Evolutionary conservation across 1,140 invertebrate species (phyloP), one percentile per base, ranked within the genome.

Genomic region (Trypoxylus dichotomus): DNA sequence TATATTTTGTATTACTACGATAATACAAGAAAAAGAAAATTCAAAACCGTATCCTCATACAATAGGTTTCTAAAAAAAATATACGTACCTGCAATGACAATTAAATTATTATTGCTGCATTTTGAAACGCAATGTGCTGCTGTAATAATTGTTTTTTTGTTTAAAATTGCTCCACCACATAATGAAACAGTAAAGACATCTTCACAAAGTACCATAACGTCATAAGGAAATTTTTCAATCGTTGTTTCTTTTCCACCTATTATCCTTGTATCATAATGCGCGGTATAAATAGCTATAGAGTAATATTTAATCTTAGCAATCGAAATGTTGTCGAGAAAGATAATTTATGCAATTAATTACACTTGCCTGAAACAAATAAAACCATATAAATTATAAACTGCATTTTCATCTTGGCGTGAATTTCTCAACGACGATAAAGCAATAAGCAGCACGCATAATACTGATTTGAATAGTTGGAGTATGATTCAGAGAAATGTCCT

Each of bases 141-240:
- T 27, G 60, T 68, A 24, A 68, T 5, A 68, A 68, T 24, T 10
- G 60, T 68, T 27, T 68, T 68, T 27, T 68, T 68, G 11, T 68
- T 68, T 68, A 68, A 3, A 21, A 68, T 3, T 10, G 24, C 60
- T 0, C 60, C 60, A 0, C 60, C 60, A 27, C 60, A 68, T 2
- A 10, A 24, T 27, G 60, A 2, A 11, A 27, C 24, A 24, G 1
- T 13, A 29, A 68, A 27, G 7, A 27, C 11, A 25, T 27, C 15
- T 29, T 3, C 19, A 68, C 60, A 68, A 11, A 68, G 24, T n/a
- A 68, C 21, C 60, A 68, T 27, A 25, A 27, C 60, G 10, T 24
- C 7, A 68, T 68, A 68, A 0, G 60, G 60, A 68, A 68, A 21
- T 29, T 68, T 68, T 42, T 74, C 72, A 74, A 74, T 74, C 41